phyloP scores from a whole-genome alignment of 2,888 invertebrate species.

The Lasioglossum morio region DNA sequence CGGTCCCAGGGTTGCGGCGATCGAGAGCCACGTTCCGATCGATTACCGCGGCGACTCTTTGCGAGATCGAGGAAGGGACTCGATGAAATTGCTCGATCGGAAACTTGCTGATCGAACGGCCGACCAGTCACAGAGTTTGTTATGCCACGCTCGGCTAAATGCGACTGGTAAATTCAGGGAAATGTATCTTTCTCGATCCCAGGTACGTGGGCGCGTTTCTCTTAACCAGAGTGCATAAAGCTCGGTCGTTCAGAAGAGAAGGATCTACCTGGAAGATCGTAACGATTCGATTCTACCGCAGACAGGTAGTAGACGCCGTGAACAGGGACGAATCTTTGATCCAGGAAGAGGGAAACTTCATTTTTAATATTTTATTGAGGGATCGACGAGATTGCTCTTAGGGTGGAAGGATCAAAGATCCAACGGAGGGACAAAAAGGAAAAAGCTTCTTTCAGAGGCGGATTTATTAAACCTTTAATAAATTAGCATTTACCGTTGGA shows the following conservation, averaged over 20 bases:
- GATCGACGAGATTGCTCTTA: background rate
- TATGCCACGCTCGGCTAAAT: conserved; percentile 47
- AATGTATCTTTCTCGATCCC: conserved; percentile 7
- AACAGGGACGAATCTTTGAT: background rate
- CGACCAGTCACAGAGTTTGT: conserved; percentile 35
- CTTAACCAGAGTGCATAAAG: background rate
- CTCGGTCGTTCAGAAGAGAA: background rate
- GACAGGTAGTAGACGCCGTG: background rate
- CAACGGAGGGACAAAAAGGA: background rate
- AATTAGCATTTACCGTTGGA: background rate
- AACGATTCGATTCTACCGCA: background rate
- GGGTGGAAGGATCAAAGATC: background rate
- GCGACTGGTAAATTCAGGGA: conserved; percentile 36
- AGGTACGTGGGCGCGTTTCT: background rate
- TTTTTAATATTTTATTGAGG: background rate
- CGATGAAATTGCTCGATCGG: conserved; percentile 20
- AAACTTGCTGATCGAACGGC: conserved; percentile 3
- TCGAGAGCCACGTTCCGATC: conserved; percentile 66
- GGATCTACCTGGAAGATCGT: background rate
- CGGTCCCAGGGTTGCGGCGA: conserved; percentile 70
- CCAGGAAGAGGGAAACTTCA: background rate
- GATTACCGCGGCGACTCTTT: conserved; percentile 66
- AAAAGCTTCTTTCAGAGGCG: background rate
- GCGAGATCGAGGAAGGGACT: background rate
- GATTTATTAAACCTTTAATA: conserved; percentile 1